These are phyloP conservation scores for Neodiprion virginianus DNA, from an alignment of 1,140 invertebrate species.

Conservation along the genomic window DNA sequence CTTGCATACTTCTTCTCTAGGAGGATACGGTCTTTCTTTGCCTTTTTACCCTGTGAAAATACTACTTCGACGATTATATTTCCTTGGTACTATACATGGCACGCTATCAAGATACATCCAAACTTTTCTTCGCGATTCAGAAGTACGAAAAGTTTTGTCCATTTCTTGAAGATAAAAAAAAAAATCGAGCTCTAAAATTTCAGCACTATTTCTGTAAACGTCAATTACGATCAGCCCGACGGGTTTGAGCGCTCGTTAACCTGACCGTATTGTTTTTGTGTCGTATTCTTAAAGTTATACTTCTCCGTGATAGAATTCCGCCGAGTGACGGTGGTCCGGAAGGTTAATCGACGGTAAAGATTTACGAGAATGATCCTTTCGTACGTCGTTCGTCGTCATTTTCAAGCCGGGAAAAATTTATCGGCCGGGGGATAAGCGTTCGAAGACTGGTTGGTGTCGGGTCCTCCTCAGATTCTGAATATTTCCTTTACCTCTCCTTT, in stretches of 20 bases:
- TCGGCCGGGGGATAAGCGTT: too few relatives aligned
- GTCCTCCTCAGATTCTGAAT: neutral
- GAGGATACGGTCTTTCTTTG: neutral
- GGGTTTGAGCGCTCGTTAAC: neutral
- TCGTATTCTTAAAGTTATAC: neutral
- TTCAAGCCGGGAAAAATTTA: too few relatives aligned
- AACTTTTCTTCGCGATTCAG: too few relatives aligned
- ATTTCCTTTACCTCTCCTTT: neutral
- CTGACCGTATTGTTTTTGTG: constrained; percentile 7
- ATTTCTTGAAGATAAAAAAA: too few relatives aligned
- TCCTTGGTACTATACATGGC: too few relatives aligned
- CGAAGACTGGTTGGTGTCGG: neutral
- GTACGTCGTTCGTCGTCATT: too few relatives aligned
- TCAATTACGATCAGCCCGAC: neutral
- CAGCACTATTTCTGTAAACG: neutral
- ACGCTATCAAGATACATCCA: too few relatives aligned
- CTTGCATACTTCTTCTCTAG: neutral
- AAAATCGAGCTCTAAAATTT: too few relatives aligned
- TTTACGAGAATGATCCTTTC: neutral
- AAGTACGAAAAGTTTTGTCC: too few relatives aligned
- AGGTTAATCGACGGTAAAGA: constrained; percentile 6
- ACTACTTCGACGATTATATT: too few relatives aligned
- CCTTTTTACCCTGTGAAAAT: neutral
- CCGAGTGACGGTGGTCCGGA: neutral
- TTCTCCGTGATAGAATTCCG: too few relatives aligned